Evolutionary conservation across 2,888 invertebrate genomes (phyloP).

Genomic region (Drosophila pegasa): DNA sequence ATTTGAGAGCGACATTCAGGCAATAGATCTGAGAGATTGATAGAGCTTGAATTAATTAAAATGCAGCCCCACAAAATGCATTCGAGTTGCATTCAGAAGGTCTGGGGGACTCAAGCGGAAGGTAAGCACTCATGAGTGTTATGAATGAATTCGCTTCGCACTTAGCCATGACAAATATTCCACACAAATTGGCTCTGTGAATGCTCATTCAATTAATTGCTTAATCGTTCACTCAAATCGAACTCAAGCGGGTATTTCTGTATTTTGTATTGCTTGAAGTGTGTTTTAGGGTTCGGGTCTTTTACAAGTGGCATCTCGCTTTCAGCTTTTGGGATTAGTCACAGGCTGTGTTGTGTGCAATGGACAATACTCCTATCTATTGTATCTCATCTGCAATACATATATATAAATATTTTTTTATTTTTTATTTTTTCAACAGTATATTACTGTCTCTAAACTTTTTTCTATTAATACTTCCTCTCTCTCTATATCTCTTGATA

Average conservation of each 20-base stretch:
- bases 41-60: constrained; percentile 47
- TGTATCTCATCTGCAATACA: no score
- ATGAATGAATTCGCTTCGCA: constrained; percentile 46
- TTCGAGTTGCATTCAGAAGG: constrained; percentile 7
- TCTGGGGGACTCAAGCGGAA: background rate
- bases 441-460: no score
- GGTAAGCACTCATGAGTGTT: constrained; percentile 22
- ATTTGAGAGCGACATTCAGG: constrained; percentile 45
- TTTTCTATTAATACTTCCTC: no score
- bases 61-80: constrained; percentile 46
- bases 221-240: constrained; percentile 20
- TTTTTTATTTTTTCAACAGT: no score
- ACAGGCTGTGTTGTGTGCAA: no score
- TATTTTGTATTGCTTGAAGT: background rate
- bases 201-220: constrained; percentile 29
- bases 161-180: constrained; percentile 17
- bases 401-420: no score
- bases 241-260: constrained; percentile 16
- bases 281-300: background rate
- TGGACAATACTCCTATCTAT: no score
- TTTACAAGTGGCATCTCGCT: background rate
- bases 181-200: constrained; percentile 16
- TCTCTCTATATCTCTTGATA: no score
- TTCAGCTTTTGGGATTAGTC: constrained; percentile 11
- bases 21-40: constrained; percentile 46